Evolutionary conservation across 2,113 vertebrate genomes (phyloP), one percentile per base, ranked within the genome.

Genomic region (Sarotherodon lohbergeri): DNA sequence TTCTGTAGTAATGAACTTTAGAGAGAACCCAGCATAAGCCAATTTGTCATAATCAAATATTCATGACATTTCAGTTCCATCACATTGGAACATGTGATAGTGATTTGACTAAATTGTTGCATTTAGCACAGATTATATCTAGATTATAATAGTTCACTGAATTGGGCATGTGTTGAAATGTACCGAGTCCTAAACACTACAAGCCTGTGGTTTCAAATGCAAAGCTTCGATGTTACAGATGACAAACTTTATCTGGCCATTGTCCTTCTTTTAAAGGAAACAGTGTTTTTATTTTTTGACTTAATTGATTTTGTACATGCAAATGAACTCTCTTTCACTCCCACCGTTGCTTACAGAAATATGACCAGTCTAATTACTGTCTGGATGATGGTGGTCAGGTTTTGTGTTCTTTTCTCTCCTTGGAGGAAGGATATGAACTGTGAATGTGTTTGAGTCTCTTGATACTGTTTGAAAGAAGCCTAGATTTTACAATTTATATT

Each of bases 401-500:
- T 81, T 12, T 91, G 63, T 82, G 83, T 92, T 93, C 27, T 79
- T 94, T 90, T 89, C 63, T 88, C 82, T 41, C 9, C 46, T 79
- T 22, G 59, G 87, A 85, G 82, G 43, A 87, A 85, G 27, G 68
- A 59, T 82, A 83, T 86, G 86, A 93, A 91, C 90, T 95, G 90
- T 94, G 93, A 94, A 94, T 92, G 85, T 95, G 90, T 90, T 86
- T 88, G 19, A 88, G 63, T 89, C 83, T 88, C 86, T 86, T 76
- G 66, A 85, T 88, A 86, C 84, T 43, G 54, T 91, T 92, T 90
- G 43, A 71, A 86, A 81, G 63, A 90, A 83, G 34, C 83, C 41
- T 91, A 12, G 36, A 87, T 84, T 91, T 91, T 89, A 12, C 24
- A 78, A 4, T 78, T 50, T 78, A 90, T 68, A 89, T 76, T 48